phyloP scores from a whole-genome alignment of 2,888 invertebrate species.

The Lordiphosa fenestrarum region DNA sequence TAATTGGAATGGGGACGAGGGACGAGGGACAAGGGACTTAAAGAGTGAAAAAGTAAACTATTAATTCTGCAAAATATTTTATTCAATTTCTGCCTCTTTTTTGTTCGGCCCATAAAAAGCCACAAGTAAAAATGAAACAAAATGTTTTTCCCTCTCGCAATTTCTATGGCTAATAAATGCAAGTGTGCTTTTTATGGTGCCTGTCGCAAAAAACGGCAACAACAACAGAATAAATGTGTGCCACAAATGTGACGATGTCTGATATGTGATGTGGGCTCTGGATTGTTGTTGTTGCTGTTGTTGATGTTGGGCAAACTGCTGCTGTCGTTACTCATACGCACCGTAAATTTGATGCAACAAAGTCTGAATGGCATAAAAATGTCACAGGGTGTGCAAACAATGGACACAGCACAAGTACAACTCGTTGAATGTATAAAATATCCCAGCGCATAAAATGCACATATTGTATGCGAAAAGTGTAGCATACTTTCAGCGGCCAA shows the following conservation, averaged over 20 bases:
- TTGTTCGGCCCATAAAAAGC: constrained; percentile 3
- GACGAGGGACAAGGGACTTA: constrained; percentile 2
- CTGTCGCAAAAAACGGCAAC: constrained; percentile 44
- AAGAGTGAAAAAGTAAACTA: constrained; percentile 8
- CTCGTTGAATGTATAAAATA: constrained; percentile 65
- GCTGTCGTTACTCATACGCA: constrained; percentile 72
- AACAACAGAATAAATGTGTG: constrained; percentile 52
- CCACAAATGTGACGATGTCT: constrained; percentile 54
- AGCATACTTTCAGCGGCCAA: constrained; percentile 36
- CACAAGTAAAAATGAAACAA: constrained; percentile 10
- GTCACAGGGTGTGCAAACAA: constrained; percentile 71
- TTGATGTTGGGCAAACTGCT: constrained; percentile 4
- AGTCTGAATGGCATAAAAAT: constrained; percentile 68
- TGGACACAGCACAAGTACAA: constrained; percentile 46
- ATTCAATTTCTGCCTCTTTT: constrained; percentile 24
- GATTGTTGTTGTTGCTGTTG: neutral
- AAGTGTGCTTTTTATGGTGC: constrained; percentile 69
- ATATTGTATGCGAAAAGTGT: constrained; percentile 52
- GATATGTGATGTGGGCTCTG: constrained; percentile 9
- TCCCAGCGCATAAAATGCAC: constrained; percentile 67
- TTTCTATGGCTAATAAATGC: constrained; percentile 65
- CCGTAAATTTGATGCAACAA: constrained; percentile 74
- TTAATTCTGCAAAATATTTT: constrained; percentile 25
- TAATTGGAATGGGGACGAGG: constrained; percentile 46
- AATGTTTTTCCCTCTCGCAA: constrained; percentile 1